phyloP scores from a whole-genome alignment of 1,140 invertebrate species.

The Sarcophaga bullata region DNA sequence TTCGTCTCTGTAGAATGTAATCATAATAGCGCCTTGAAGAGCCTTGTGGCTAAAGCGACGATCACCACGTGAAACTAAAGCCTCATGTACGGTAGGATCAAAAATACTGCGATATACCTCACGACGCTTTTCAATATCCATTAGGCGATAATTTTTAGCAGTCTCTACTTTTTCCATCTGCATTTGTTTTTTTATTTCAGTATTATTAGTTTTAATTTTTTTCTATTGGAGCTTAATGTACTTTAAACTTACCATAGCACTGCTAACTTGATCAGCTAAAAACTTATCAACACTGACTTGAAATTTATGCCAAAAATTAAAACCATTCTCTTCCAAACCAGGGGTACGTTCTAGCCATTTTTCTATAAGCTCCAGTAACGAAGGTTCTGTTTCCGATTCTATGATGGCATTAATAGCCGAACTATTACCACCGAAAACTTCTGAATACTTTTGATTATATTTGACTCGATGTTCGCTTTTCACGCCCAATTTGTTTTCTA shows the following conservation, averaged over 20 bases:
- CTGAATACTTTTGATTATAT: conserved; percentile 92
- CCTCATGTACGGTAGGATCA: conserved; percentile 82
- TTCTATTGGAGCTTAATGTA: background rate
- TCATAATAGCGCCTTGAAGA: conserved; percentile 96
- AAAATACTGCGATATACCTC: conserved; percentile 93
- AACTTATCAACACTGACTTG: conserved; percentile 79
- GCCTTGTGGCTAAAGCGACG: conserved; percentile 90
- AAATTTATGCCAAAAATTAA: conserved; percentile 96
- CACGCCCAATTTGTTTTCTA: conserved; percentile 97
- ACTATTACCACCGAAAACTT: conserved; percentile 84
- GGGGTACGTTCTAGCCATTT: conserved; percentile 95
- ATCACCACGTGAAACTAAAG: conserved; percentile 84
- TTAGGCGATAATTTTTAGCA: conserved; percentile 71
- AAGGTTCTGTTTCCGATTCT: conserved; percentile 84
- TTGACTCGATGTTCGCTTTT: conserved; percentile 87
- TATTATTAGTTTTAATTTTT: background rate
- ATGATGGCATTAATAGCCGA: conserved; percentile 77
- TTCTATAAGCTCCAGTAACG: conserved; percentile 85
- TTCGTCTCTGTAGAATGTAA: conserved; percentile 95
- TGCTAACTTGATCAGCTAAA: conserved; percentile 74
- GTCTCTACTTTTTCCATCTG: conserved; percentile 72
- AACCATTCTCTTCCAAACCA: conserved; percentile 83
- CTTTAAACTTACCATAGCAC: conserved; percentile 48
- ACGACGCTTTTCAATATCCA: conserved; percentile 79
- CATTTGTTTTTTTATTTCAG: conserved; percentile 40